phyloP scores from a whole-genome alignment of 1,140 invertebrate species.

The Drosophila nigrodunni region DNA sequence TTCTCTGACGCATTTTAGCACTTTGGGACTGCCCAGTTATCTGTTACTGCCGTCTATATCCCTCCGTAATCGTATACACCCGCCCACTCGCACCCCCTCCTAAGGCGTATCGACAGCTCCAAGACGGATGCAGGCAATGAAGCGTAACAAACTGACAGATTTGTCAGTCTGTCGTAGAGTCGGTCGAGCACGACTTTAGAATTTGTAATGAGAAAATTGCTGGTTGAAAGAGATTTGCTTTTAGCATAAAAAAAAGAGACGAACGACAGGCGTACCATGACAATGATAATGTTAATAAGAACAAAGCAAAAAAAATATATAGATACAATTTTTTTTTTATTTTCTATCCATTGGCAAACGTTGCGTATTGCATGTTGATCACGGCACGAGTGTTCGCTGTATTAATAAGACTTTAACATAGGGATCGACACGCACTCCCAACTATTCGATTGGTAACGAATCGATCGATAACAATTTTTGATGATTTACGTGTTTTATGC shows the following conservation, averaged over 20 bases:
- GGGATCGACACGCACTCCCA: conserved; percentile 27
- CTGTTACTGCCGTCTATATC: too few species aligned
- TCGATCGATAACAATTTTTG: conserved; percentile 6
- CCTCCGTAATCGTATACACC: too few species aligned
- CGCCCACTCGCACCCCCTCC: background rate
- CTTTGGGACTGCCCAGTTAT: conserved; percentile 59
- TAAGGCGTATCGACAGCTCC: conserved; percentile 16
- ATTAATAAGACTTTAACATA: conserved; percentile 12
- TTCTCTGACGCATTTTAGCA: conserved; percentile 52
- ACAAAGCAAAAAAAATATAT: conserved; percentile 28
- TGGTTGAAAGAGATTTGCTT: conserved; percentile 25
- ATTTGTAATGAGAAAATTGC: conserved; percentile 57
- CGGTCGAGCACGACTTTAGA: conserved; percentile 40
- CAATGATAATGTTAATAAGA: conserved; percentile 74
- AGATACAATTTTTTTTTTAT: conserved; percentile 2
- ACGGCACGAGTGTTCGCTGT: conserved; percentile 20
- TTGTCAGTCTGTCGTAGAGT: conserved; percentile 12
- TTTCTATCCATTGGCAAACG: background rate
- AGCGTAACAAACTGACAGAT: conserved; percentile 51
- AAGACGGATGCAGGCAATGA: conserved; percentile 74
- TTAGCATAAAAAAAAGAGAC: conserved; percentile 42
- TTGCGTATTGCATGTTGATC: conserved; percentile 43
- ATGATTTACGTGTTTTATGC: background rate
- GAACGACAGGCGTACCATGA: conserved; percentile 52
- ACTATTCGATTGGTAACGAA: background rate